Evolutionary conservation across 2,113 vertebrate genomes (phyloP).

Genomic region (Hystrix brachyura): DNA sequence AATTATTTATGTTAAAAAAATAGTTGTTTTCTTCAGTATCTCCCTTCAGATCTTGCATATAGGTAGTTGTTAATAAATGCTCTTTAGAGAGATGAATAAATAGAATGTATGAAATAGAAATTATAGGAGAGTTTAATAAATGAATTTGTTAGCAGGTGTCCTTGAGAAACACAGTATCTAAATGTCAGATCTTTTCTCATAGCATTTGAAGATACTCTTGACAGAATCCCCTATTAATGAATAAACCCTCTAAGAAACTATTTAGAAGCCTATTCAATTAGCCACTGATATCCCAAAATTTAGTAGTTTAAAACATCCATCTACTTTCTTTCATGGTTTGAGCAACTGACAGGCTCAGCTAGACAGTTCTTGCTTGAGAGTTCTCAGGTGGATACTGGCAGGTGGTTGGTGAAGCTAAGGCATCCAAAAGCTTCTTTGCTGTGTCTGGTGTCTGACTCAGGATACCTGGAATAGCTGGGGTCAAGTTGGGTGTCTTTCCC

Average conservation of each 20-base stretch:
- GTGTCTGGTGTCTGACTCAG: background rate
- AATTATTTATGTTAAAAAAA: background rate
- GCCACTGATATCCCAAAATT: background rate
- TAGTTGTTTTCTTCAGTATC: background rate
- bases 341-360: background rate
- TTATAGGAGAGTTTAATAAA: background rate
- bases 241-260: background rate
- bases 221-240: background rate
- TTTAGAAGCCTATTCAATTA: background rate
- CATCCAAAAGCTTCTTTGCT: background rate
- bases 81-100: background rate
- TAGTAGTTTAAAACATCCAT: background rate
- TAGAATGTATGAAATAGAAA: background rate
- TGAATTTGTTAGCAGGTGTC: background rate
- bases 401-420: background rate
- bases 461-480: background rate
- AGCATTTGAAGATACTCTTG: background rate
- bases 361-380: background rate
- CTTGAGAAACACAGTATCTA: background rate
- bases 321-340: background rate
- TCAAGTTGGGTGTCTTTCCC: background rate
- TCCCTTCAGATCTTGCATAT: background rate
- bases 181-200: background rate
- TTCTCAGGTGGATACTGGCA: background rate
- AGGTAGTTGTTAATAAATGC: background rate